Evolutionary conservation across 2,888 invertebrate genomes (phyloP).

Genomic region (Neoscelio sp.): DNA sequence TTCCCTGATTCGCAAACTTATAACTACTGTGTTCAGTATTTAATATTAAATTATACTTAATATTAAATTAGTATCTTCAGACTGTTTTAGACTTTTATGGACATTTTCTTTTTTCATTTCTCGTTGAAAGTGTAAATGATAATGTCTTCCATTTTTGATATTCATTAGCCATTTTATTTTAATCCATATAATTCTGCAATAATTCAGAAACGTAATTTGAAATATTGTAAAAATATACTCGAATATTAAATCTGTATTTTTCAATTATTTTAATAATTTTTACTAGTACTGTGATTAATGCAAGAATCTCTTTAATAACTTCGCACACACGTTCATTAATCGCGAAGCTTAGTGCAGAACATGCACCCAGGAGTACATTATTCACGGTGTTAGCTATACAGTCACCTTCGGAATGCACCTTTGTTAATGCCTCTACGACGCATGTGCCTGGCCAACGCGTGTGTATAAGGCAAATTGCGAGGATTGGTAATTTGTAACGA

Average conservation of each 20-base stretch:
- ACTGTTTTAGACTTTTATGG: no score
- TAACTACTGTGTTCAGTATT: no score
- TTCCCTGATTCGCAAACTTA: no score
- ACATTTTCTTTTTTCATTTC: no score
- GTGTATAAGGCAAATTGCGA: constrained; percentile 40
- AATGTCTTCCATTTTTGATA: no score
- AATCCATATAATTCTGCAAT: not conserved
- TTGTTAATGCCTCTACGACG: constrained; percentile 43
- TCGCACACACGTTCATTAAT: constrained; percentile 57
- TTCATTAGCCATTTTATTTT: no score
- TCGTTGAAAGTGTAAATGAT: no score
- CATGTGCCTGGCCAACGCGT: constrained; percentile 15
- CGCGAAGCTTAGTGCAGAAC: constrained; percentile 54
- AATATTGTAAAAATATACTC: no score
- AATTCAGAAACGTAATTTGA: not conserved
- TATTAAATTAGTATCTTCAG: no score
- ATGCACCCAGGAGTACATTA: constrained; percentile 57
- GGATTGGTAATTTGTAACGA: constrained; percentile 57
- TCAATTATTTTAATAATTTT: constrained; percentile 37
- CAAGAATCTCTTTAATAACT: constrained; percentile 60
- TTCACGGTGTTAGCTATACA: constrained; percentile 53
- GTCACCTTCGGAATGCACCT: constrained; percentile 48
- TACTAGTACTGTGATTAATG: constrained; percentile 37
- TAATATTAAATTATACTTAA: no score
- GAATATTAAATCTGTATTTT: not conserved